Percentiles rank a stretch among this genome's conserved stretches.
These are phyloP conservation scores for Cotesia congregata DNA, from an alignment of 2,888 invertebrate genomes.

Conservation along the genomic window DNA sequence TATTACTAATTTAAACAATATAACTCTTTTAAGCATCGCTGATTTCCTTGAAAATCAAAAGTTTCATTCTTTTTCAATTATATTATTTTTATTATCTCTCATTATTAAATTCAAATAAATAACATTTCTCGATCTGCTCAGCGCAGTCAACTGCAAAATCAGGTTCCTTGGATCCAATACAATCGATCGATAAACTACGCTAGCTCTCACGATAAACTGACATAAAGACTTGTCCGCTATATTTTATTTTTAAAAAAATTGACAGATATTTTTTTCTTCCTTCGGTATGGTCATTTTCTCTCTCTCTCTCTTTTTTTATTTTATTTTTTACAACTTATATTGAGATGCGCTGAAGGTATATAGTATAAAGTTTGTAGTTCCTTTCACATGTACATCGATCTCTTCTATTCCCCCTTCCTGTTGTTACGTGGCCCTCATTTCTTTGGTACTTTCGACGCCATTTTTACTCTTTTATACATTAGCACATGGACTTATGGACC, in stretches of 20 bases:
- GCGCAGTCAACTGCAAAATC: neutral
- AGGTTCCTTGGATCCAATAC: neutral
- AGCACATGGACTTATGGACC: conserved; percentile 5
- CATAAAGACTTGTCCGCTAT: neutral
- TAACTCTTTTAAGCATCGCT: neutral
- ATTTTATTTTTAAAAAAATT: neutral
- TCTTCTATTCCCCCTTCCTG: conserved; percentile 8
- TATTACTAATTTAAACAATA: neutral
- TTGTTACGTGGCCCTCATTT: neutral
- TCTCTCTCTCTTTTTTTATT: too few relatives aligned
- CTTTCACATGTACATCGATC: conserved; percentile 6
- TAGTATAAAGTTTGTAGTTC: neutral
- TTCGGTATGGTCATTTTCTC: neutral
- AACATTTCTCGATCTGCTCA: neutral
- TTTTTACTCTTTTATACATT: conserved; percentile 29
- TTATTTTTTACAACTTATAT: neutral
- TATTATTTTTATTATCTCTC: neutral
- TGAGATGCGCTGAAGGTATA: neutral
- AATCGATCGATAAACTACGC: neutral
- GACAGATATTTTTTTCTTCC: neutral
- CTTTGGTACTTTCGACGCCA: conserved; percentile 35
- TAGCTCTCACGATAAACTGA: conserved; percentile 1
- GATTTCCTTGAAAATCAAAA: neutral
- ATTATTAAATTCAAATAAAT: neutral
- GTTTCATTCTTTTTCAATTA: neutral